A percentile compares a stretch with the other conserved stretches of the same genome.
Conservation (phyloP, 2,113 vertebrate species). For the human (Homo sapiens) region DNA sequence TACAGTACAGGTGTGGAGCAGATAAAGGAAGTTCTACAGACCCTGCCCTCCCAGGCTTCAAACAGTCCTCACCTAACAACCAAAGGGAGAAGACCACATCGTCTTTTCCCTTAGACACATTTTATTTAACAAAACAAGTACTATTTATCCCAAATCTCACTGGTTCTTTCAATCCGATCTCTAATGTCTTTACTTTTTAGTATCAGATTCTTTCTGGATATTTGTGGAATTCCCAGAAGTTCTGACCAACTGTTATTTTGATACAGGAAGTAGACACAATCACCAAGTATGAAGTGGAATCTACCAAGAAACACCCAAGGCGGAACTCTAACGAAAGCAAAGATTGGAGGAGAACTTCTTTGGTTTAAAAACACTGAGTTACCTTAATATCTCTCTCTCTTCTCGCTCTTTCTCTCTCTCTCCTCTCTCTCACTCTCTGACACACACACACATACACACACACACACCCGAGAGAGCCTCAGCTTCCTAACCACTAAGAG, state of each 20-base stretch:
- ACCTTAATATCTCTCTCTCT: not conserved
- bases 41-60: not conserved
- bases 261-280: not conserved
- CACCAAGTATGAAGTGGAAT: not conserved
- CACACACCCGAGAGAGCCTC: not conserved
- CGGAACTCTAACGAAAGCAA: not conserved
- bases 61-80: not conserved
- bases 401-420: not conserved
- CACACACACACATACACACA: not conserved
- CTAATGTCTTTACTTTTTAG: accelerated
- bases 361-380: not conserved
- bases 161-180: not conserved
- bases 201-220: not conserved
- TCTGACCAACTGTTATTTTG: not conserved
- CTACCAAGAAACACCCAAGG: not conserved
- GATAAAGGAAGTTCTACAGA: not conserved
- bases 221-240: not conserved
- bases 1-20: not conserved
- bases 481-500: not conserved
- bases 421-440: not conserved
- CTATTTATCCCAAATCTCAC: accelerated
- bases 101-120: not conserved
- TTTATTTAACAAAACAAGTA: no score
- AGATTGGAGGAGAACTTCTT: not conserved
- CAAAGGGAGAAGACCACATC: not conserved